Evolutionary conservation across 2,797 vertebrate species (phyloP).

Genomic region (Dryobates pubescens): DNA sequence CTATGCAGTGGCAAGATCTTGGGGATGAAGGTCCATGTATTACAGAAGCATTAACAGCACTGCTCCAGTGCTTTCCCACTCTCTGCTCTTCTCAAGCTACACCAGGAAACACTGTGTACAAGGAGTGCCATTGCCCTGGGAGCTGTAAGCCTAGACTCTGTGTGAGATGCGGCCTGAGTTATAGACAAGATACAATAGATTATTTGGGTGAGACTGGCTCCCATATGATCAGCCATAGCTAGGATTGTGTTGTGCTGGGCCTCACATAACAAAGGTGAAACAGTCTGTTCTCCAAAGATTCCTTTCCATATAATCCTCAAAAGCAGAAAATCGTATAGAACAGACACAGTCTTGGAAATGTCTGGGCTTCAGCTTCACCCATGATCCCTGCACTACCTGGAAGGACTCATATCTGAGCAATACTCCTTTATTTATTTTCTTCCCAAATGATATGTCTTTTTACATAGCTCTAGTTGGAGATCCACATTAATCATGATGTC

Average conservation of each 20-base stretch:
- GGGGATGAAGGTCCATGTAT: background rate
- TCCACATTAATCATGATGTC: background rate
- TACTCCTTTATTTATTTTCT: background rate
- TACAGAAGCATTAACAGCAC: background rate
- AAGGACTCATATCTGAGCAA: background rate
- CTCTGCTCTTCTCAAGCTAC: background rate
- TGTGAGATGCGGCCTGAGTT: background rate
- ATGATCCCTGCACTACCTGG: background rate
- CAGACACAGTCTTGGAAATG: background rate
- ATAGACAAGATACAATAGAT: background rate
- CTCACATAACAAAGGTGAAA: background rate
- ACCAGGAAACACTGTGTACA: background rate
- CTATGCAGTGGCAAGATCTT: background rate
- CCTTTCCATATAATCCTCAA: background rate
- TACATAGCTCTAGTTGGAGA: background rate
- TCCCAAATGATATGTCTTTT: background rate
- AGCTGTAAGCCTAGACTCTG: background rate
- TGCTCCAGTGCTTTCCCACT: background rate
- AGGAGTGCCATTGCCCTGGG: fast-evolving
- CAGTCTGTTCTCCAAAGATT: background rate
- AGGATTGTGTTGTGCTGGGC: background rate
- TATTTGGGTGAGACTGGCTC: background rate
- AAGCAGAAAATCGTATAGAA: background rate
- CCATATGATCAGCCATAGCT: background rate
- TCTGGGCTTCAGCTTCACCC: background rate